Percentiles rank a stretch among this genome's conserved stretches.
Conservation (phyloP, 1,140 invertebrate species). For the Drosophila pandora region DNA sequence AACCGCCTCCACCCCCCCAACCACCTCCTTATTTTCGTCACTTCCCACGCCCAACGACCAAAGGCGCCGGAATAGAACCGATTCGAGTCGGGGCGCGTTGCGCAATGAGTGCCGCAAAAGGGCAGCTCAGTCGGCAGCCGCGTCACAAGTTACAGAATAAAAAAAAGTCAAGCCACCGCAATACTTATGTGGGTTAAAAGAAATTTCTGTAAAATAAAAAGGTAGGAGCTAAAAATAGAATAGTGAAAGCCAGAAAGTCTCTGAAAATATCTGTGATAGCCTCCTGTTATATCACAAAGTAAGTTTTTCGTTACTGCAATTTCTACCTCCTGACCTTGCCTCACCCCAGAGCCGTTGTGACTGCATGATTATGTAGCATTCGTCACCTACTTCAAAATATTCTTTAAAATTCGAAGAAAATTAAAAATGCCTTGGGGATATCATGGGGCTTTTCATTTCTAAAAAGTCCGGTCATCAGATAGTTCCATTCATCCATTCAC, state of each 20-base stretch:
- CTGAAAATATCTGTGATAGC: not conserved
- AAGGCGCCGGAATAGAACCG: slow-evolving; percentile 44
- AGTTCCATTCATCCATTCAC: slow-evolving; percentile 1
- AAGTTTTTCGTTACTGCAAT: not conserved
- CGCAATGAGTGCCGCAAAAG: slow-evolving; percentile 64
- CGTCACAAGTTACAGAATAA: slow-evolving; percentile 20
- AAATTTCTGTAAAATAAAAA: slow-evolving; percentile 28
- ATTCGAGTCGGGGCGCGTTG: slow-evolving; percentile 61
- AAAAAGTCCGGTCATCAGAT: not conserved
- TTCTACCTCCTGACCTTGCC: not conserved
- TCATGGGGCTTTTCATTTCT: not conserved
- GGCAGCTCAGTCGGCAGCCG: slow-evolving; percentile 57
- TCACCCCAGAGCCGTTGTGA: not conserved
- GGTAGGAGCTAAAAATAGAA: not conserved
- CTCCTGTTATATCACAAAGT: not conserved
- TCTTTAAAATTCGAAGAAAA: not conserved
- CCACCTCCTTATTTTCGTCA: not conserved
- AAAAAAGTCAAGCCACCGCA: slow-evolving; percentile 52
- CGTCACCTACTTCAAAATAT: not conserved
- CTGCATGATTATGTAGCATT: too few species aligned
- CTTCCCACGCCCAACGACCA: slow-evolving; percentile 12
- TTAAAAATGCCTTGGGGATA: not conserved
- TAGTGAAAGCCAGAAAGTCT: too few species aligned
- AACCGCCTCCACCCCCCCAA: slow-evolving; percentile 9
- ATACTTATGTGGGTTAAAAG: slow-evolving; percentile 22